Evolutionary conservation across 2,888 invertebrate species (phyloP).

Genomic region (Tenthredo amoena): DNA sequence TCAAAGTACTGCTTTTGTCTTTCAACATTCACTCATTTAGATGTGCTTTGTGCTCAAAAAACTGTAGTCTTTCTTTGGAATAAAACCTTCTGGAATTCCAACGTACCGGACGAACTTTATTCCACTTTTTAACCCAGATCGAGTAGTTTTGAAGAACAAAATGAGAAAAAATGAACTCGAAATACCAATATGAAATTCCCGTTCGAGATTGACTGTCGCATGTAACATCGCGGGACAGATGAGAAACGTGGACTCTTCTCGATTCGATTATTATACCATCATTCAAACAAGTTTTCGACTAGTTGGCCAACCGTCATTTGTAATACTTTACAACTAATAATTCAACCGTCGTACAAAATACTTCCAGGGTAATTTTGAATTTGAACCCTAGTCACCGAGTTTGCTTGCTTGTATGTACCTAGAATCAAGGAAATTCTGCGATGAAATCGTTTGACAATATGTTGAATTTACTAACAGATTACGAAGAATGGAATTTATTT

Average conservation of each 20-base stretch:
- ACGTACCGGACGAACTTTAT: not conserved
- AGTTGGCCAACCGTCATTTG: slow-evolving; percentile 35
- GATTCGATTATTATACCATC: not conserved
- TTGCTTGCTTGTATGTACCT: not conserved
- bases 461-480: not conserved
- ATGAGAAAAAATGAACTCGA: not conserved
- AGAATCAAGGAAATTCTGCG: not conserved
- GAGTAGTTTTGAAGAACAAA: not conserved
- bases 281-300: not conserved
- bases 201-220: not conserved
- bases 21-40: not conserved
- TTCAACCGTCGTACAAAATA: not conserved
- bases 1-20: slow-evolving; percentile 9
- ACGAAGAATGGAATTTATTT: not conserved
- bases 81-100: not conserved
- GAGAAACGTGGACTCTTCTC: not conserved
- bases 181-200: not conserved
- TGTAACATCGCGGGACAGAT: not conserved
- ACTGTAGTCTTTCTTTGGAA: not conserved
- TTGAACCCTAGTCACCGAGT: not conserved
- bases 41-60: not conserved
- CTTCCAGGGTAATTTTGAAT: not conserved
- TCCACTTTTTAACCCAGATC: not conserved
- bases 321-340: slow-evolving; percentile 40
- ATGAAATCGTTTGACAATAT: not conserved